Conservation (phyloP, 2,888 invertebrate genomes). For the Cotesia congregata region DNA sequence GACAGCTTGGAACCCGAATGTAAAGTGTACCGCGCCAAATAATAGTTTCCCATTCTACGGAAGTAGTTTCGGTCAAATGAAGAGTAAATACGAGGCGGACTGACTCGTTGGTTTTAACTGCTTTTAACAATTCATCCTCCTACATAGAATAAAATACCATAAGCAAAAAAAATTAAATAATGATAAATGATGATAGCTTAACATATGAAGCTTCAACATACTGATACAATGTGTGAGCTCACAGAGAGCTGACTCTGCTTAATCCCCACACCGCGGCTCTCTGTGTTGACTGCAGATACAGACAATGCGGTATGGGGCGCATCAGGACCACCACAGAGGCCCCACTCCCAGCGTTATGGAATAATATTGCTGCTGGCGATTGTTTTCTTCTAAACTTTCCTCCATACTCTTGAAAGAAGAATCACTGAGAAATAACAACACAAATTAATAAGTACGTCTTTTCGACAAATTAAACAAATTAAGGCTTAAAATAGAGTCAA, state of each 20-base stretch:
- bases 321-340: conserved; percentile 99
- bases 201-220: conserved; percentile 46
- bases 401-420: conserved; percentile 66
- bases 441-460: not conserved
- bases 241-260: conserved; percentile 79
- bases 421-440: conserved; percentile 56
- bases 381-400: conserved; percentile 63
- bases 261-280: conserved; percentile 81
- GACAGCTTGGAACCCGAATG: conserved; percentile 88
- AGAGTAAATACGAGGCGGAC: conserved; percentile 83
- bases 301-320: conserved; percentile 90
- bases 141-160: conserved; percentile 47
- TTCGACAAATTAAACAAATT: not conserved
- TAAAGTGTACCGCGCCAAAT: conserved; percentile 85
- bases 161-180: not conserved
- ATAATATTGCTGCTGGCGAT: conserved; percentile 69
- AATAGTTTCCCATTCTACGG: conserved; percentile 89
- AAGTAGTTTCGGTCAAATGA: conserved; percentile 82
- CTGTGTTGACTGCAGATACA: conserved; percentile 74
- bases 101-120: conserved; percentile 78
- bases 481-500: not conserved
- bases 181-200: not conserved
- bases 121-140: conserved; percentile 74
- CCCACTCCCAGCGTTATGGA: conserved; percentile 93
- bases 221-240: conserved; percentile 71